Evolutionary conservation across 2,113 vertebrate species (phyloP).

Genomic region (Grammomys dolichurus): DNA sequence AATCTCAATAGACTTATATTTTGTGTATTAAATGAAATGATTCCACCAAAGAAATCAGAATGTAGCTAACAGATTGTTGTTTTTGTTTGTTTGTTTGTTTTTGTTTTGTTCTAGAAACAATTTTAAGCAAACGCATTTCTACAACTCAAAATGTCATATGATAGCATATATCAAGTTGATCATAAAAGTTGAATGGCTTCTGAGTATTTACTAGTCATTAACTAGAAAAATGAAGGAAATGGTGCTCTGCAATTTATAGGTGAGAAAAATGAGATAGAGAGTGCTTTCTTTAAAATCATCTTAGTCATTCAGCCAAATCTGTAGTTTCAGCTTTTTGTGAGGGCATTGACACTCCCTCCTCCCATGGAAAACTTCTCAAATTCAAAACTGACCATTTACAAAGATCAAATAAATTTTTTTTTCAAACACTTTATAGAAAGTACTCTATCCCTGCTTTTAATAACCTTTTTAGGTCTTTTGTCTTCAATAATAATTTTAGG

Average conservation of each 20-base stretch:
- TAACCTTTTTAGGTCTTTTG: constrained; percentile 1
- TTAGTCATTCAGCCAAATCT: not conserved
- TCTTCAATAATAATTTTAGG: constrained; percentile 77
- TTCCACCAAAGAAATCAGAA: not conserved
- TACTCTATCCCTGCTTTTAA: constrained; percentile 1
- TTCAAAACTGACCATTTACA: not conserved
- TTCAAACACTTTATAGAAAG: constrained; percentile 69
- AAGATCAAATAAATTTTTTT: not conserved
- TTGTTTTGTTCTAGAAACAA: not conserved
- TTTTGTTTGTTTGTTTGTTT: not conserved
- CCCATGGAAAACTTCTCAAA: not conserved
- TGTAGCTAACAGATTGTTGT: not conserved
- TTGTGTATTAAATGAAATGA: not conserved
- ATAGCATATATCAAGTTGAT: not conserved
- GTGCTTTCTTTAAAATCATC: not conserved
- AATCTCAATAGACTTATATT: not conserved
- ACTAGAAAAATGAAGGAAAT: not conserved
- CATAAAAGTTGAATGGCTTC: not conserved
- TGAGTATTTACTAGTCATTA: not conserved
- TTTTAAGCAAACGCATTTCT: not conserved
- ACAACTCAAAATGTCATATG: not conserved
- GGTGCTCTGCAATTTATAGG: not conserved
- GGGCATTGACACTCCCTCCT: not conserved
- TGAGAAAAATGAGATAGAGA: not conserved
- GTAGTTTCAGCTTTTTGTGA: not conserved